These are phyloP conservation scores for Gavialis gangeticus DNA, from an alignment of 2,113 vertebrate genomes.

Conservation along the genomic window DNA sequence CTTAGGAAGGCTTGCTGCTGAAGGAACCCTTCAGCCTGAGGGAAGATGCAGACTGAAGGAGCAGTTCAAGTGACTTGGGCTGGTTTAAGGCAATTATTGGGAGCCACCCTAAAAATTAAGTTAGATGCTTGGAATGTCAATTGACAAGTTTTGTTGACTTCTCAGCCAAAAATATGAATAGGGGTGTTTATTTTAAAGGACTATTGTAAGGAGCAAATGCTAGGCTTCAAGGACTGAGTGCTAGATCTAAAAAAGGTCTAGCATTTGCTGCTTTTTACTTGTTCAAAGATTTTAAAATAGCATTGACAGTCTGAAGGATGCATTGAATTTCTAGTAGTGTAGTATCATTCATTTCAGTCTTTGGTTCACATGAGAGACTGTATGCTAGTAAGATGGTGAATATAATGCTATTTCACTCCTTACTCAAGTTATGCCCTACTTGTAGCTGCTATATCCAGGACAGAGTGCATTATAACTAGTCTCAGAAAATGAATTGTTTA, in stretches of 20 bases:
- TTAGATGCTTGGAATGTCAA: too few relatives aligned
- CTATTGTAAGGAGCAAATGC: background rate
- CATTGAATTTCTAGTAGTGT: rapidly evolving
- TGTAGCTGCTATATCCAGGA: background rate
- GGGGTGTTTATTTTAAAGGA: background rate
- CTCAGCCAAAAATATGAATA: background rate
- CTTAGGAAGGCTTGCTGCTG: too few relatives aligned
- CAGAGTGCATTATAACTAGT: background rate
- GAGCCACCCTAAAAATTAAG: background rate
- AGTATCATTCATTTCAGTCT: background rate
- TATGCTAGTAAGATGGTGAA: background rate
- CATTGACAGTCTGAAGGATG: background rate
- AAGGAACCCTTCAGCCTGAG: too few relatives aligned
- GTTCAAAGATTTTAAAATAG: background rate
- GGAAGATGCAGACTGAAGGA: too few relatives aligned
- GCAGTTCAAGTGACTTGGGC: background rate
- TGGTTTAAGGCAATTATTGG: background rate
- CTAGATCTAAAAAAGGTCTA: background rate
- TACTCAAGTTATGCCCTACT: background rate
- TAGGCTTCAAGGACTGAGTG: background rate
- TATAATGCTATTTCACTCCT: background rate
- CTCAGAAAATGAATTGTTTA: background rate
- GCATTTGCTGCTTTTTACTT: background rate
- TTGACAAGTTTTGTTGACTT: too few relatives aligned
- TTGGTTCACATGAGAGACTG: background rate